Conservation (phyloP, 1,140 invertebrate species). For the Drosophila kikkawai region DNA sequence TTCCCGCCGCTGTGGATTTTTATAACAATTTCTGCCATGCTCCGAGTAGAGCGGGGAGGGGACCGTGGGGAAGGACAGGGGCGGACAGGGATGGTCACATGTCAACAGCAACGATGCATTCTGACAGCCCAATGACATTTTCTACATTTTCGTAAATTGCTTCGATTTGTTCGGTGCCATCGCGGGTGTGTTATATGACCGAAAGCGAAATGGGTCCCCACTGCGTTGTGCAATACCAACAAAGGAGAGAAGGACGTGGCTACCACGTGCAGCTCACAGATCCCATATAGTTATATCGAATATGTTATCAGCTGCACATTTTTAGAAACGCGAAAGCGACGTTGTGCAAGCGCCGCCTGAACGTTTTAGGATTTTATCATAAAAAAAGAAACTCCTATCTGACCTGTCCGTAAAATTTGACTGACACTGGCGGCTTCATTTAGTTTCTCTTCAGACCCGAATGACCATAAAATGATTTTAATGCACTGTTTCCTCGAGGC, state of each 20-base stretch:
- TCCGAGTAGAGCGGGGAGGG: background rate
- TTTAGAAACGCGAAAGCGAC: background rate
- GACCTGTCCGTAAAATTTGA: conserved; percentile 6
- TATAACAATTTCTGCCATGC: conserved; percentile 53
- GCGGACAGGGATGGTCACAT: conserved; percentile 64
- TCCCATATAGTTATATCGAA: conserved; percentile 7
- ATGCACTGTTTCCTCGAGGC: background rate
- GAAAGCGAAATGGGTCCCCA: conserved; percentile 51
- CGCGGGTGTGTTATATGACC: conserved; percentile 66
- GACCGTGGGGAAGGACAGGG: background rate
- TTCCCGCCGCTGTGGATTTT: conserved; percentile 53
- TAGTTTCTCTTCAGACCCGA: background rate
- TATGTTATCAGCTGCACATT: conserved; percentile 35
- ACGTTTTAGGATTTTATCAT: background rate
- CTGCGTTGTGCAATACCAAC: conserved; percentile 43
- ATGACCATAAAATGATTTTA: conserved; percentile 1
- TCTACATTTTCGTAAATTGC: conserved; percentile 84
- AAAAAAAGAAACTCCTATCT: background rate
- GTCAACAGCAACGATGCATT: conserved; percentile 83
- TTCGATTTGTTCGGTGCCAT: conserved; percentile 73
- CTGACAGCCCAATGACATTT: conserved; percentile 84
- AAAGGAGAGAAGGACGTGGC: conserved; percentile 1
- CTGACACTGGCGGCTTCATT: conserved; percentile 1
- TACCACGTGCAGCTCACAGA: conserved; percentile 15
- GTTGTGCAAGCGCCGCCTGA: background rate